phyloP scores from a whole-genome alignment of 2,888 invertebrate genomes.

The Mesorhabditis sp. region DNA sequence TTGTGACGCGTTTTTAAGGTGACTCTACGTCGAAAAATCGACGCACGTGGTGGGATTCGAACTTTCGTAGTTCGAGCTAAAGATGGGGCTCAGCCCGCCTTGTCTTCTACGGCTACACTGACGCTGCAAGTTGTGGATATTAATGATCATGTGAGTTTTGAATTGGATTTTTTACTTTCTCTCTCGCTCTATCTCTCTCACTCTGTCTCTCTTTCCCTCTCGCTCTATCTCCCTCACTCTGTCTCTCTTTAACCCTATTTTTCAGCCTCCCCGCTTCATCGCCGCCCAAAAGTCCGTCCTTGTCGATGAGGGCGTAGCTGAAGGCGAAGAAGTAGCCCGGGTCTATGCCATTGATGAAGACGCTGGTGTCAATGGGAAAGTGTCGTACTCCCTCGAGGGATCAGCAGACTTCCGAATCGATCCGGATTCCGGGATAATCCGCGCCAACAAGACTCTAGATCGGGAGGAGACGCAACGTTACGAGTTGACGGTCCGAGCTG shows the following conservation, averaged over 20 bases:
- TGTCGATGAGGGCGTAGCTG: conserved; percentile 82
- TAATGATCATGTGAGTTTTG: conserved; percentile 73
- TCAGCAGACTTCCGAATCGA: conserved; percentile 77
- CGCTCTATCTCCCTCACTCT: too few species aligned
- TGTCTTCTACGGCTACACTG: conserved; percentile 90
- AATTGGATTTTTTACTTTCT: conserved; percentile 7
- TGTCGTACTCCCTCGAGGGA: conserved; percentile 29
- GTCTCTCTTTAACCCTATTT: background rate
- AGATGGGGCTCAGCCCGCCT: conserved; percentile 87
- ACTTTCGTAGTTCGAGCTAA: conserved; percentile 85
- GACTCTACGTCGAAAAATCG: conserved; percentile 37
- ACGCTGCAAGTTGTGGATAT: conserved; percentile 85
- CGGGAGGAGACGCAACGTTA: conserved; percentile 83
- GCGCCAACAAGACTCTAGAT: conserved; percentile 83
- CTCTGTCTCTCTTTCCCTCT: too few species aligned
- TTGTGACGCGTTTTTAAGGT: too few species aligned
- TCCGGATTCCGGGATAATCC: conserved; percentile 82
- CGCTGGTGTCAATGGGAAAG: conserved; percentile 67
- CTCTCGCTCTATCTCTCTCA: background rate
- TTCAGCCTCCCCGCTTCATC: conserved; percentile 76
- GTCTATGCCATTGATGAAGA: conserved; percentile 95
- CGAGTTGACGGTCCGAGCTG: conserved; percentile 77
- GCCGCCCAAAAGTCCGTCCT: conserved; percentile 86
- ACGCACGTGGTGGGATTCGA: conserved; percentile 43
- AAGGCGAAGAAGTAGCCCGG: conserved; percentile 82